Evolutionary conservation across 2,797 vertebrate genomes (phyloP).

Genomic region (Echeneis naucrates): DNA sequence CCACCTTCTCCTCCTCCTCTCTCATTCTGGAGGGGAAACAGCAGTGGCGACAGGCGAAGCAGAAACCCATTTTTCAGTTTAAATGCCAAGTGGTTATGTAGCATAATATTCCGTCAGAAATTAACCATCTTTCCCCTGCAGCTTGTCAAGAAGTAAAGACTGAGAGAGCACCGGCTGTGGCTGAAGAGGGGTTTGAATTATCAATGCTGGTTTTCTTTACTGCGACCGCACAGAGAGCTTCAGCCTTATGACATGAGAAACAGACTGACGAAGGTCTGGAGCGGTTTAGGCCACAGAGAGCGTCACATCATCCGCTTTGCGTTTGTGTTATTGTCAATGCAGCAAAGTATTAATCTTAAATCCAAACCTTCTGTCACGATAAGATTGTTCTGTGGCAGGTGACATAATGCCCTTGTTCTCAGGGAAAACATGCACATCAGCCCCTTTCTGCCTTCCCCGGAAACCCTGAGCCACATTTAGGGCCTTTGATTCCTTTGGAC

Average conservation of each 20-base stretch:
- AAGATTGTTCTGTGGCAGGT: not conserved
- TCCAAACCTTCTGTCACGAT: slow-evolving; percentile 3
- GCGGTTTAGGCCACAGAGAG: slow-evolving; percentile 1
- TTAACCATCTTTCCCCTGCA: slow-evolving; percentile 92
- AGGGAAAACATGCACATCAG: slow-evolving; percentile 24
- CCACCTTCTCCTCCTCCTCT: slow-evolving; percentile 76
- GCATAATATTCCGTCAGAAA: slow-evolving; percentile 97
- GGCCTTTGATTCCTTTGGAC: slow-evolving; percentile 69
- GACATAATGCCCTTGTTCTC: slow-evolving; percentile 17
- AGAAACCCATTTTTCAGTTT: slow-evolving; percentile 99
- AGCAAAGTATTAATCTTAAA: not conserved
- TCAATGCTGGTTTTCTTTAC: slow-evolving; percentile 48
- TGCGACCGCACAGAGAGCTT: slow-evolving; percentile 18
- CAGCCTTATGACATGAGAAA: slow-evolving; percentile 26
- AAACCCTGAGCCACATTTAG: slow-evolving; percentile 70
- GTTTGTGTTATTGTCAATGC: not conserved
- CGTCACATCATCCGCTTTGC: not conserved
- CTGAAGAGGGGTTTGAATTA: slow-evolving; percentile 52
- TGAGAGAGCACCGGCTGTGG: slow-evolving; percentile 75
- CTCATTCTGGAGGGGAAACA: slow-evolving; percentile 94
- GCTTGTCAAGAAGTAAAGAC: slow-evolving; percentile 90
- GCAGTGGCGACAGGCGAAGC: slow-evolving; percentile 94
- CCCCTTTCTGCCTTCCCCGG: slow-evolving; percentile 53
- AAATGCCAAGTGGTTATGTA: slow-evolving; percentile 99
- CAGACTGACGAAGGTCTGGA: slow-evolving; percentile 15